Percentiles rank a stretch among this genome's conserved stretches.
These are phyloP conservation scores for Penaeus monodon DNA, from an alignment of 2,888 invertebrate genomes.

Conservation along the genomic window DNA sequence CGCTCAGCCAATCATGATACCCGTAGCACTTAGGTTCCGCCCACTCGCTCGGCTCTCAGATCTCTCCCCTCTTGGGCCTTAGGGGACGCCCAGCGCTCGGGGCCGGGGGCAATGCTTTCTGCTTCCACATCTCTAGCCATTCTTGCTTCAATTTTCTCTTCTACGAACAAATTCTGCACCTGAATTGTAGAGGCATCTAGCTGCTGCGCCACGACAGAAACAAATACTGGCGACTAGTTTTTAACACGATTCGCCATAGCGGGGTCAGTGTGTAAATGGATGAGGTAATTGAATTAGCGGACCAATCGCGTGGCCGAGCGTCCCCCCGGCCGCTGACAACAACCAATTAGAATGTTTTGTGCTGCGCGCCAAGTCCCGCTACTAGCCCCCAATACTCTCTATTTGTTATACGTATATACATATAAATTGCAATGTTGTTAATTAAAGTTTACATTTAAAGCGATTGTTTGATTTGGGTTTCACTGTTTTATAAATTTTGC, in stretches of 20 bases:
- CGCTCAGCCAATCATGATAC: slow-evolving; percentile 27
- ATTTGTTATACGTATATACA: slow-evolving; percentile 46
- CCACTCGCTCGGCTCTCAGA: slow-evolving; percentile 26
- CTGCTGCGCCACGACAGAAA: too few species aligned
- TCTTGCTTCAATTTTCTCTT: slow-evolving; percentile 19
- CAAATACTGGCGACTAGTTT: too few species aligned
- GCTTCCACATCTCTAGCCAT: slow-evolving; percentile 18
- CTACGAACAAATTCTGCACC: slow-evolving; percentile 5
- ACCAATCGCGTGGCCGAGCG: slow-evolving; percentile 63
- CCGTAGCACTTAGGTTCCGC: slow-evolving; percentile 24
- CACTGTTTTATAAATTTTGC: slow-evolving; percentile 23
- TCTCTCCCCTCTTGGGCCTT: slow-evolving; percentile 25
- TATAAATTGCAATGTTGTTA: slow-evolving; percentile 50
- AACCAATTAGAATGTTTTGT: slow-evolving; percentile 53
- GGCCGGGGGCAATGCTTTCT: slow-evolving; percentile 14
- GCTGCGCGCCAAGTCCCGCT: slow-evolving; percentile 32
- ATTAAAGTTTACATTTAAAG: slow-evolving; percentile 43
- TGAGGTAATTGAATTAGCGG: slow-evolving; percentile 64
- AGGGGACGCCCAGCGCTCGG: slow-evolving; percentile 10
- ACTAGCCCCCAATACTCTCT: slow-evolving; percentile 27
- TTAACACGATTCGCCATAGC: slow-evolving; percentile 15
- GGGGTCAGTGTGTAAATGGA: slow-evolving; percentile 61
- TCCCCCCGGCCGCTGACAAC: slow-evolving; percentile 52
- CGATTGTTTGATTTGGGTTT: slow-evolving; percentile 41
- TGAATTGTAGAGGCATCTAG: not conserved